phyloP scores from a whole-genome alignment of 2,888 invertebrate genomes.

The Drosophila suboccidentalis region DNA sequence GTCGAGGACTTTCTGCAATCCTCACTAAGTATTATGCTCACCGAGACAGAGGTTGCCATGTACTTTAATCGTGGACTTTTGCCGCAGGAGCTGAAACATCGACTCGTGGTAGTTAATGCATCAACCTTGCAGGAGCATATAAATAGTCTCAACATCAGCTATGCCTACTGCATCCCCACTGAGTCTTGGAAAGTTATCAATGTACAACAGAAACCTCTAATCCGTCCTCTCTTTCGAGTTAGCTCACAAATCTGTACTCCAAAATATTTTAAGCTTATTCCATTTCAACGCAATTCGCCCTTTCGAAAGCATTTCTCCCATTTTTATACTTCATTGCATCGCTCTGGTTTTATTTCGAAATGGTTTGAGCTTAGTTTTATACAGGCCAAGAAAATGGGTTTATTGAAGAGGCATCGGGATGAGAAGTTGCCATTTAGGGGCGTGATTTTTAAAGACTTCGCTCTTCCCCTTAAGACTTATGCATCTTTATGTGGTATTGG shows the following conservation, averaged over 20 bases:
- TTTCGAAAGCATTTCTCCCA: slow-evolving; percentile 18
- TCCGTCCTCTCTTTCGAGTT: slow-evolving; percentile 27
- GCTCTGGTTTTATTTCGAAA: slow-evolving; percentile 10
- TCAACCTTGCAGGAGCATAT: slow-evolving; percentile 41
- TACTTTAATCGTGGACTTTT: slow-evolving; percentile 38
- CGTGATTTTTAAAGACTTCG: slow-evolving; percentile 16
- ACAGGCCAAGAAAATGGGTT: slow-evolving; percentile 1
- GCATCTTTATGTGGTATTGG: fast-evolving
- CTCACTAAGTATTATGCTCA: slow-evolving; percentile 47
- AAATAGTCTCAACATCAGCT: slow-evolving; percentile 49
- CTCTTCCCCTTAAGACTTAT: slow-evolving; percentile 1
- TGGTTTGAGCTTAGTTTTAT: neutral
- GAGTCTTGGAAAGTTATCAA: slow-evolving; percentile 11
- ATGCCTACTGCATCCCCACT: slow-evolving; percentile 49
- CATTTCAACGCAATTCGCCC: slow-evolving; percentile 58
- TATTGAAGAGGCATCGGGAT: slow-evolving; percentile 10
- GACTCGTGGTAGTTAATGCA: slow-evolving; percentile 52
- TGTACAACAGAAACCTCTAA: slow-evolving; percentile 37
- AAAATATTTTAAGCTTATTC: slow-evolving; percentile 17
- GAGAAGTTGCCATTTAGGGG: neutral
- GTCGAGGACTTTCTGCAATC: slow-evolving; percentile 35
- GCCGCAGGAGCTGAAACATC: slow-evolving; percentile 38
- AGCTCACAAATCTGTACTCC: slow-evolving; percentile 43
- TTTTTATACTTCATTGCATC: neutral
- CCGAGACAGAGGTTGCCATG: slow-evolving; percentile 50